These are phyloP conservation scores for Mastacembelus armatus DNA, from an alignment of 2,797 vertebrate genomes.

Conservation along the genomic window DNA sequence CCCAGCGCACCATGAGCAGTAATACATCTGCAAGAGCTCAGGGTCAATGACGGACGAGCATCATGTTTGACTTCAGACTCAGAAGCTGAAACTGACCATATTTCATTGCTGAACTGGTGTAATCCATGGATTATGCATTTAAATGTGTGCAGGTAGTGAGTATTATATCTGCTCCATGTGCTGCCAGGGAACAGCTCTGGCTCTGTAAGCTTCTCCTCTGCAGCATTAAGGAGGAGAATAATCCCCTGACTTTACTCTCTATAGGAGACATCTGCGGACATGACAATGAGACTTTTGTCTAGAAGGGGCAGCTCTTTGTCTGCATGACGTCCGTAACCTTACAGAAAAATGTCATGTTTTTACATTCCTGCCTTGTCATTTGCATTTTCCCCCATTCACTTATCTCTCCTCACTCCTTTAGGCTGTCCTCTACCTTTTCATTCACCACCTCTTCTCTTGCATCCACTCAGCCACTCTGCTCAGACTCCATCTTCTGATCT, in stretches of 20 bases:
- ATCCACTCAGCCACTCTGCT: not conserved
- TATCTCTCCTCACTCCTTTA: not conserved
- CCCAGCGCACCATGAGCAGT: not conserved
- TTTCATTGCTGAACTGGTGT: slow-evolving; percentile 9
- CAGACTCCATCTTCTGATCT: not conserved
- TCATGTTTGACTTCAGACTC: not conserved
- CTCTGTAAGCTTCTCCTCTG: slow-evolving; percentile 13
- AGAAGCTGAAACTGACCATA: not conserved
- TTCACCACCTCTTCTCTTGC: not conserved
- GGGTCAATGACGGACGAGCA: not conserved
- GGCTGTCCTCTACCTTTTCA: not conserved
- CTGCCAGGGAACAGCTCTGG: slow-evolving; percentile 1
- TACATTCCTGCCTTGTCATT: not conserved
- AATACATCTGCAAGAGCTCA: not conserved
- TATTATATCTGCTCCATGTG: slow-evolving; percentile 11
- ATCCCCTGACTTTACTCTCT: slow-evolving; percentile 9
- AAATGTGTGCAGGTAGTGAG: slow-evolving; percentile 9
- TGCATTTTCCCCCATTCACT: not conserved
- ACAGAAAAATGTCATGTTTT: not conserved
- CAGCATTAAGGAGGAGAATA: not conserved
- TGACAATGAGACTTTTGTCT: slow-evolving; percentile 4
- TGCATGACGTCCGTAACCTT: not conserved
- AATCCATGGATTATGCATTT: slow-evolving; percentile 11
- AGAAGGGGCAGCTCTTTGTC: not conserved
- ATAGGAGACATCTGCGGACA: not conserved